These are phyloP conservation scores for Lobophora halterata DNA, from an alignment of 2,888 invertebrate species.

Conservation along the genomic window DNA sequence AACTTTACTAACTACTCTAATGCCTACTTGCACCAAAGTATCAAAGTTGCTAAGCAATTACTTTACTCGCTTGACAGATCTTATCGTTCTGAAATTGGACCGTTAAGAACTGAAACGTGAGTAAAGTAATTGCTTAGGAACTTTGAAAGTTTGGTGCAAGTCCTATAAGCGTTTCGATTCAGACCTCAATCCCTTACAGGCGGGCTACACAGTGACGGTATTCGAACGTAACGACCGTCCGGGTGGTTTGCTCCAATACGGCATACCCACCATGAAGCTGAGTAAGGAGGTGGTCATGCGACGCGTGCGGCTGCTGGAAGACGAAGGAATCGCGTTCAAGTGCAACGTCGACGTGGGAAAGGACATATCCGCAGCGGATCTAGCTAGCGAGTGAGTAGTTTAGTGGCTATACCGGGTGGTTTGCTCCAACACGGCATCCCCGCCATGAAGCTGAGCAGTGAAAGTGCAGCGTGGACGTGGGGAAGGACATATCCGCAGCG, in stretches of 20 bases:
- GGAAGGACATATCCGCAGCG: constrained; percentile 92
- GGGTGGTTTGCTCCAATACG: constrained; percentile 97
- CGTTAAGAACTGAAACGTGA: too few relatives aligned
- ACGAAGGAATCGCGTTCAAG: constrained; percentile 95
- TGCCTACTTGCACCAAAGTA: too few relatives aligned
- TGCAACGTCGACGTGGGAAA: constrained; percentile 95
- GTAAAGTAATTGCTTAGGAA: too few relatives aligned
- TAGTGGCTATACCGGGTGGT: too few relatives aligned
- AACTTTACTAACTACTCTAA: too few relatives aligned
- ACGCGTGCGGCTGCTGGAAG: constrained; percentile 90
- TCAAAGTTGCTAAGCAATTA: too few relatives aligned
- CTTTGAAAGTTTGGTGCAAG: too few relatives aligned
- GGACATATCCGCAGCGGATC: constrained; percentile 89
- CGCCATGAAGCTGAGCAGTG: constrained; percentile 98
- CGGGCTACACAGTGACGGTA: constrained; percentile 97
- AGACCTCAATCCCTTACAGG: constrained; percentile 78
- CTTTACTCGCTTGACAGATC: too few relatives aligned
- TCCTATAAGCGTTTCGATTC: too few relatives aligned
- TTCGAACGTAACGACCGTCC: constrained; percentile 97
- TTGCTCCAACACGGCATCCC: constrained; percentile 99
- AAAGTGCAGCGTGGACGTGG: constrained; percentile 94
- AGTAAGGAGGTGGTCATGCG: constrained; percentile 96
- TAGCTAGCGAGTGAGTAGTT: constrained; percentile 82
- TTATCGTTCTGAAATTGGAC: too few relatives aligned
- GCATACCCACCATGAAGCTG: constrained; percentile 99